Base-by-base conservation (phyloP, 2,888 invertebrate species). In the Andrena fulva region DNA sequence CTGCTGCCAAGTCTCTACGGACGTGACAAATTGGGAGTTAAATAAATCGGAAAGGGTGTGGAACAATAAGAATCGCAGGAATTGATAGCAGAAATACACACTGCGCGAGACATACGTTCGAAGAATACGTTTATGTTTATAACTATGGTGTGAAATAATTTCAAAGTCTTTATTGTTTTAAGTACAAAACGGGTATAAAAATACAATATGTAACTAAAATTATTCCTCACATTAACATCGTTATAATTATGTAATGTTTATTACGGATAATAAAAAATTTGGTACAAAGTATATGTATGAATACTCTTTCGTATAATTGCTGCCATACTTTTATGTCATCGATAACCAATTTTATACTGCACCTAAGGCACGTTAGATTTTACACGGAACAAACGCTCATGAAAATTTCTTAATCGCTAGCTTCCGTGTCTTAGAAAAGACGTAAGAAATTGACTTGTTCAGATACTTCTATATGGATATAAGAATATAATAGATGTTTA, bases 1-100 rank as follows among this genome's bases (percentile, higher is more conserved):
- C 81, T 95, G 95, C 86, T 95, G 95, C 87, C 95, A 96, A 92
- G 94, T 95, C 59, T 96, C 96, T 10, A 94, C 94, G 27, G 95
- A 95, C 90, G 86, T 95, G 7, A 94, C 94, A 86, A 60, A 52
- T 10, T 82, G 84, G 84, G 82, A 87, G 70, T 50, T 73, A 54
- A 59, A 54, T 29, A 33, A 68, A 59, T 31, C 5, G 12, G 63
- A 5, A 16, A 72, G 52, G 16, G 2, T 62, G 8, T 71, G 29
- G 50, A 10, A 50, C 3, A 31, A 5, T n/a, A 35, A 35, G 27
- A 42, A 2, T 31, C 3, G 4, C 6, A 12, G 12, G 48, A 31
- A 70, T 8, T 12, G 24, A 24, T 20, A 8, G 8, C 20, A 12
- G 20, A 56, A 24, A 24, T 24, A 20, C 27, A 56, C 4, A 24